phyloP scores from a whole-genome alignment of 2,888 invertebrate genomes.

The Orthonevra nobilis region DNA sequence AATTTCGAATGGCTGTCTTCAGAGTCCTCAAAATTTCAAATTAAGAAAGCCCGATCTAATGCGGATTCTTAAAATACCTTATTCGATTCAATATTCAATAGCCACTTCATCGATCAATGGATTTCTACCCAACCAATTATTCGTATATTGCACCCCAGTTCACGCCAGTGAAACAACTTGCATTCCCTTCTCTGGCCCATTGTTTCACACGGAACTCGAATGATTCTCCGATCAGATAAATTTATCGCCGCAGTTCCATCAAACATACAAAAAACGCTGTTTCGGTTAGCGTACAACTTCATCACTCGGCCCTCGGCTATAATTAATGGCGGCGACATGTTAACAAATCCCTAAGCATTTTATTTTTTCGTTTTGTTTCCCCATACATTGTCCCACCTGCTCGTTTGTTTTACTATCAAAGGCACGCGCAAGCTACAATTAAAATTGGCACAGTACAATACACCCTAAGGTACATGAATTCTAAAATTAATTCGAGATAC shows the following conservation, averaged over 20 bases:
- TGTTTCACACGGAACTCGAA: conserved; percentile 33
- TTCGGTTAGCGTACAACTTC: no score
- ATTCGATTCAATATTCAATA: no score
- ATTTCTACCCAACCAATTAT: no score
- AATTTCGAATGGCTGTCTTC: no score
- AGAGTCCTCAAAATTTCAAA: no score
- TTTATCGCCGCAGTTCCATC: no score
- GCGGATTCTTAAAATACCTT: no score
- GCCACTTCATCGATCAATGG: no score
- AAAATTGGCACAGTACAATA: conserved; percentile 45
- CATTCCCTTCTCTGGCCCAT: conserved; percentile 5
- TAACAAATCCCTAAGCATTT: conserved; percentile 57
- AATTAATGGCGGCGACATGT: conserved; percentile 60
- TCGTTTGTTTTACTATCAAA: conserved; percentile 25
- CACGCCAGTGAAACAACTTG: no score
- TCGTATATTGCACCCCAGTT: no score
- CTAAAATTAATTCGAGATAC: conserved; percentile 63
- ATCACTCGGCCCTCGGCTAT: conserved; percentile 13
- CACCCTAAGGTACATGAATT: conserved; percentile 19
- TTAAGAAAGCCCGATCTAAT: no score
- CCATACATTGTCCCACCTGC: conserved; percentile 47
- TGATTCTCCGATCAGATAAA: conserved; percentile 35
- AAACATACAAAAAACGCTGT: not conserved
- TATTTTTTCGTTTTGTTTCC: no score
- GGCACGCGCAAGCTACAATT: conserved; percentile 51